Evolutionary conservation across 1,140 invertebrate genomes (phyloP).

Genomic region (Drosophila nasuta): DNA sequence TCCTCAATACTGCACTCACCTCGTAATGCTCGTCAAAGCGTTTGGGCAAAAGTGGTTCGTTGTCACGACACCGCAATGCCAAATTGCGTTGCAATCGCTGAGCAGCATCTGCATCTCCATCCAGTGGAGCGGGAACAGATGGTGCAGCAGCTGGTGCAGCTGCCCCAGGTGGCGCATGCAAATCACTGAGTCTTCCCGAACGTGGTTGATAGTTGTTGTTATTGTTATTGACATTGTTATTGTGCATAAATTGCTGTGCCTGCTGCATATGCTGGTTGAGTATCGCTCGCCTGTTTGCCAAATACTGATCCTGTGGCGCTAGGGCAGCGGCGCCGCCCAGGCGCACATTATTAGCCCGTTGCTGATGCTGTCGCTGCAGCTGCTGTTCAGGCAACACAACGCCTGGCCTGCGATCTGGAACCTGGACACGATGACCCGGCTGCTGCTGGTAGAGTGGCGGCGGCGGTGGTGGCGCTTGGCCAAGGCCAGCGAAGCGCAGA

Average conservation of each 20-base stretch:
- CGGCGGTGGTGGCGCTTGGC: constrained; percentile 54
- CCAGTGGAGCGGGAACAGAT: constrained; percentile 18
- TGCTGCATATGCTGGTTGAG: constrained; percentile 76
- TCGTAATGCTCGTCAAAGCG: constrained; percentile 81
- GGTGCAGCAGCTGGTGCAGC: constrained; percentile 42
- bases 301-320: constrained; percentile 68
- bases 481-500: constrained; percentile 41
- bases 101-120: constrained; percentile 75
- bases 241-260: constrained; percentile 70
- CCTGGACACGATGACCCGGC: constrained; percentile 36
- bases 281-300: constrained; percentile 76
- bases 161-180: constrained; percentile 61
- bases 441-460: constrained; percentile 50
- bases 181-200: constrained; percentile 67
- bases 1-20: constrained; percentile 29
- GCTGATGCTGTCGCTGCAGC: constrained; percentile 18
- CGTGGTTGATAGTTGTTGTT: constrained; percentile 77
- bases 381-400: constrained; percentile 40
- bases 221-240: constrained; percentile 71
- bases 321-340: constrained; percentile 38
- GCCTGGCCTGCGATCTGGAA: constrained; percentile 54
- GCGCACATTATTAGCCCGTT: constrained; percentile 41
- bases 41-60: constrained; percentile 78
- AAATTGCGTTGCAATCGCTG: constrained; percentile 79
- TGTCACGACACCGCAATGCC: constrained; percentile 77